Conservation (phyloP, 2,113 vertebrate genomes). For the Hucho hucho region DNA sequence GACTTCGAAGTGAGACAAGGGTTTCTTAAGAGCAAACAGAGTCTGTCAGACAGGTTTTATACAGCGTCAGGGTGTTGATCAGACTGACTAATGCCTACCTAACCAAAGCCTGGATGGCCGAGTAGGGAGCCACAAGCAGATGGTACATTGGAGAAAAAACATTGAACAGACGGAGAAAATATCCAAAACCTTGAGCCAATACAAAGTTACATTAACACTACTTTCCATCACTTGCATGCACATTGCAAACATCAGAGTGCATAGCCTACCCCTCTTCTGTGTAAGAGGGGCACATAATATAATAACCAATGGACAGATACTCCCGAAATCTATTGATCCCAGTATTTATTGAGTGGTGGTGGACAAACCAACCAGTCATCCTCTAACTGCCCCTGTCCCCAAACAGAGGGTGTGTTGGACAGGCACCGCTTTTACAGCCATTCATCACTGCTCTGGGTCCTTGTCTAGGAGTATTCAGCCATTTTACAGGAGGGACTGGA, state of each 20-base stretch:
- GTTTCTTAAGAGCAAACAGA: neutral
- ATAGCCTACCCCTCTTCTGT: neutral
- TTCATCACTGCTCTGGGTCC: constrained; percentile 10
- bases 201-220: too few relatives aligned
- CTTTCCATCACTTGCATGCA: too few relatives aligned
- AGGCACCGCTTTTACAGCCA: neutral
- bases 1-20: neutral
- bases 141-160: neutral
- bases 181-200: too few relatives aligned
- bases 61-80: neutral
- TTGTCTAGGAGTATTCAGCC: neutral
- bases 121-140: neutral
- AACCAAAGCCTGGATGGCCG: neutral
- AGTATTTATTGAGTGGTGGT: neutral
- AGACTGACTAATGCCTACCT: neutral
- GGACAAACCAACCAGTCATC: neutral
- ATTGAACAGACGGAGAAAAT: too few relatives aligned
- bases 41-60: neutral
- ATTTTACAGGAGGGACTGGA: neutral
- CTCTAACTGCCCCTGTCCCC: neutral
- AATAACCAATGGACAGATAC: neutral
- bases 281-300: neutral
- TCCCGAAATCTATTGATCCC: neutral
- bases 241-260: neutral
- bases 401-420: neutral